Percentiles rank a stretch among this genome's conserved stretches.
Evolutionary conservation across 2,113 vertebrate genomes (phyloP).

Genomic region (Triplophysa rosa): DNA sequence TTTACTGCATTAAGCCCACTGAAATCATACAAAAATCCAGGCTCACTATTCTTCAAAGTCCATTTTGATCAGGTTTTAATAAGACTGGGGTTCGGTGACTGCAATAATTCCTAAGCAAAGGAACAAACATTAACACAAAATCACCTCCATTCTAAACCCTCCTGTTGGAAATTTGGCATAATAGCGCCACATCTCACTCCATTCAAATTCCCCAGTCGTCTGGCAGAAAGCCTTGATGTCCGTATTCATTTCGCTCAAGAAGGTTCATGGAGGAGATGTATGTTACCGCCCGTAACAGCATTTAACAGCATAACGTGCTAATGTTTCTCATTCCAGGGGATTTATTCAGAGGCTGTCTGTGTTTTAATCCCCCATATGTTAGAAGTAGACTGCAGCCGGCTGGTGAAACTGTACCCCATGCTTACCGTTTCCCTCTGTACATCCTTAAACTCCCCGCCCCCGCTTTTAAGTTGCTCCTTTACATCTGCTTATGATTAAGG

Average conservation of each 20-base stretch:
- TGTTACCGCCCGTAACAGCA: background rate
- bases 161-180: conserved; percentile 20
- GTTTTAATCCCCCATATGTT: conserved; percentile 44
- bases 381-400: conserved; percentile 49
- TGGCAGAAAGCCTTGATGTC: conserved; percentile 4
- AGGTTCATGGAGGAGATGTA: conserved; percentile 4
- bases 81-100: background rate
- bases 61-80: conserved; percentile 9
- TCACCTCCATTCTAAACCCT: conserved; percentile 6
- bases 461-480: conserved; percentile 49
- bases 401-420: conserved; percentile 65
- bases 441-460: conserved; percentile 1
- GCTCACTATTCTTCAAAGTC: background rate
- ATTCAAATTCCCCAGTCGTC: conserved; percentile 33
- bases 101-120: background rate
- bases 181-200: conserved; percentile 18
- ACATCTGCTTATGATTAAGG: conserved; percentile 75
- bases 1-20: background rate
- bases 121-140: background rate
- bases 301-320: conserved; percentile 19
- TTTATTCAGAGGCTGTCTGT: background rate
- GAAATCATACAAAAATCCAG: background rate
- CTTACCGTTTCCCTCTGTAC: conserved; percentile 34
- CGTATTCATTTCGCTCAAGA: conserved; percentile 39
- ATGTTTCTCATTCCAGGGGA: conserved; percentile 28